phyloP scores from a whole-genome alignment of 2,888 invertebrate genomes.

The Yponomeuta plumbellus region DNA sequence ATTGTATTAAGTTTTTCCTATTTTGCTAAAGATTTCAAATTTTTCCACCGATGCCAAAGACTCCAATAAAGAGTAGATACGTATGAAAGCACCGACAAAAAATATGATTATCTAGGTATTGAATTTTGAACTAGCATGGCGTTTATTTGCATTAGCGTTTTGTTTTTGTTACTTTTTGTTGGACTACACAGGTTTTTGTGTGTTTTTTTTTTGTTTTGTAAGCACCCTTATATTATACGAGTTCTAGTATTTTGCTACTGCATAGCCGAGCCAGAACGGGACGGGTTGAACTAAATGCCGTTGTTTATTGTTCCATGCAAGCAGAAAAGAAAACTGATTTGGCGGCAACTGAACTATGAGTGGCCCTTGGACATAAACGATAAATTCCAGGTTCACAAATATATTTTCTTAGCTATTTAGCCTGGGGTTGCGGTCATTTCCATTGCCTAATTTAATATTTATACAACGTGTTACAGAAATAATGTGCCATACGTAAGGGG shows the following conservation, averaged over 20 bases:
- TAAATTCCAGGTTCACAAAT: slow-evolving; percentile 42
- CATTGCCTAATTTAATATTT: slow-evolving; percentile 26
- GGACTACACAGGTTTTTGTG: too few relatives aligned
- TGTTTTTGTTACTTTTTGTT: too few relatives aligned
- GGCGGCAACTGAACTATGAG: slow-evolving; percentile 33
- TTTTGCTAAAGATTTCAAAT: too few relatives aligned
- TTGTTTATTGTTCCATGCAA: slow-evolving; percentile 16
- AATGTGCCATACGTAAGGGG: not conserved
- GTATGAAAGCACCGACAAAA: too few relatives aligned
- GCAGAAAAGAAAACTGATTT: slow-evolving; percentile 12
- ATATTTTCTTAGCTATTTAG: slow-evolving; percentile 44
- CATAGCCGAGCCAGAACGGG: not conserved
- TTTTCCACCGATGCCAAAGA: too few relatives aligned
- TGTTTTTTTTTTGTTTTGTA: not conserved
- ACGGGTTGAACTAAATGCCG: not conserved
- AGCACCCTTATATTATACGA: not conserved
- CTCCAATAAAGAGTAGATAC: too few relatives aligned
- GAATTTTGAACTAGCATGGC: too few relatives aligned
- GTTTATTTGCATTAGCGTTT: too few relatives aligned
- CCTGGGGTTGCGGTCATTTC: slow-evolving; percentile 35
- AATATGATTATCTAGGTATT: too few relatives aligned
- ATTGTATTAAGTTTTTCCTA: too few relatives aligned
- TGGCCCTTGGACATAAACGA: slow-evolving; percentile 41
- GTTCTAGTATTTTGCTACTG: not conserved
- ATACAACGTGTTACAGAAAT: not conserved